Conservation (phyloP, 2,888 invertebrate species). For the Mellilla xanthometata region DNA sequence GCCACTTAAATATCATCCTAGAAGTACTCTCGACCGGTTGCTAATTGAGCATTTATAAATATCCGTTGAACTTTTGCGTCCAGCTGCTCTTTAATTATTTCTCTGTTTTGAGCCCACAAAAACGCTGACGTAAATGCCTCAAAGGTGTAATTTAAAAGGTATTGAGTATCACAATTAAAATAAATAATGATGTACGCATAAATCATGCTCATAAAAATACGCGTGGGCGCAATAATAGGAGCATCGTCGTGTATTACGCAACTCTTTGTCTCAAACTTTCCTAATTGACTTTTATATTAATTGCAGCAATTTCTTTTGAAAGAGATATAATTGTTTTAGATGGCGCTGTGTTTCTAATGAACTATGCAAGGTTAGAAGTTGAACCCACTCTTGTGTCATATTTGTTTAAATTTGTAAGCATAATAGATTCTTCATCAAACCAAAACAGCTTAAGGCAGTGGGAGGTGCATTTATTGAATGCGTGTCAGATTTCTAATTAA, state of each 20-base stretch:
- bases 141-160: conserved; percentile 49
- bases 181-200: conserved; percentile 53
- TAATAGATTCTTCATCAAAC: not conserved
- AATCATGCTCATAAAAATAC: conserved; percentile 42
- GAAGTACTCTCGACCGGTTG: conserved; percentile 40
- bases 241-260: conserved; percentile 19
- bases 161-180: conserved; percentile 55
- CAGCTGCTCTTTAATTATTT: conserved; percentile 35
- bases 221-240: conserved; percentile 42
- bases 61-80: conserved; percentile 41
- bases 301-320: conserved; percentile 19
- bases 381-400: conserved; percentile 10
- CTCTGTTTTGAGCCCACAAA: conserved; percentile 16
- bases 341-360: conserved; percentile 16
- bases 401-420: conserved; percentile 9
- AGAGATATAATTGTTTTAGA: conserved; percentile 25
- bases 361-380: conserved; percentile 10
- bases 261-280: conserved; percentile 24
- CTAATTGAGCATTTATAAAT: conserved; percentile 58
- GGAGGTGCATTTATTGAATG: conserved; percentile 12
- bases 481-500: conserved; percentile 17
- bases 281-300: conserved; percentile 23
- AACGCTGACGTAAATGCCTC: conserved; percentile 35
- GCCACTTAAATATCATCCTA: conserved; percentile 47
- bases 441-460: not conserved